These are phyloP conservation scores for Hydraecia micacea DNA, from an alignment of 2,888 invertebrate genomes.

Conservation along the genomic window DNA sequence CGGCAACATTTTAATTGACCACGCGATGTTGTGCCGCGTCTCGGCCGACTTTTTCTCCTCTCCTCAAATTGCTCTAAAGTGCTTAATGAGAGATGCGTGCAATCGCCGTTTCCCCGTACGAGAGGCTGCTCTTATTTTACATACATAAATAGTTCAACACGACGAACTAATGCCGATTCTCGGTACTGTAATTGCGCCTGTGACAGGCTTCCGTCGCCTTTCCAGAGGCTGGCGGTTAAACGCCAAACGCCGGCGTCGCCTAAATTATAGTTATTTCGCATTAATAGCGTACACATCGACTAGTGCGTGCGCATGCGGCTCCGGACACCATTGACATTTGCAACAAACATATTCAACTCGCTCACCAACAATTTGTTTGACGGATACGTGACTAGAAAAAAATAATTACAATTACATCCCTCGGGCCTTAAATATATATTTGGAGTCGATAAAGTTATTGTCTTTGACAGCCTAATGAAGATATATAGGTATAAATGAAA, in stretches of 20 bases:
- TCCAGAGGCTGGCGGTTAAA: slow-evolving; percentile 83
- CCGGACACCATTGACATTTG: slow-evolving; percentile 83
- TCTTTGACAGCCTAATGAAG: slow-evolving; percentile 47
- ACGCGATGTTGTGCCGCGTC: slow-evolving; percentile 87
- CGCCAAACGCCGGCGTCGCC: slow-evolving; percentile 82
- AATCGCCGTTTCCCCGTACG: slow-evolving; percentile 89
- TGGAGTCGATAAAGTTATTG: slow-evolving; percentile 53
- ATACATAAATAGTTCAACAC: slow-evolving; percentile 89
- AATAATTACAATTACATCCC: slow-evolving; percentile 43
- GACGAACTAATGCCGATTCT: slow-evolving; percentile 90
- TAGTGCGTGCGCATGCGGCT: slow-evolving; percentile 83
- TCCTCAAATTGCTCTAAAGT: slow-evolving; percentile 90
- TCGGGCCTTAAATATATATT: slow-evolving; percentile 39
- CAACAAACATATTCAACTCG: slow-evolving; percentile 69
- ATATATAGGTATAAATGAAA: slow-evolving; percentile 42
- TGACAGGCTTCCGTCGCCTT: slow-evolving; percentile 90
- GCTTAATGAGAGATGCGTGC: slow-evolving; percentile 91
- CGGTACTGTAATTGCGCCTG: slow-evolving; percentile 89
- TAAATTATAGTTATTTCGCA: slow-evolving; percentile 89
- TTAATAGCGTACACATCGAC: slow-evolving; percentile 85
- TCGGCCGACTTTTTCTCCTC: slow-evolving; percentile 88
- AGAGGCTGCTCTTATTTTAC: slow-evolving; percentile 89
- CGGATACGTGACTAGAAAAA: slow-evolving; percentile 66
- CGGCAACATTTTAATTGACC: slow-evolving; percentile 89
- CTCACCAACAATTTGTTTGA: slow-evolving; percentile 66